A percentile compares a stretch with the other conserved stretches of the same genome.
phyloP scores from a whole-genome alignment of 2,888 invertebrate species.

The Aleiodes leptofemur region DNA sequence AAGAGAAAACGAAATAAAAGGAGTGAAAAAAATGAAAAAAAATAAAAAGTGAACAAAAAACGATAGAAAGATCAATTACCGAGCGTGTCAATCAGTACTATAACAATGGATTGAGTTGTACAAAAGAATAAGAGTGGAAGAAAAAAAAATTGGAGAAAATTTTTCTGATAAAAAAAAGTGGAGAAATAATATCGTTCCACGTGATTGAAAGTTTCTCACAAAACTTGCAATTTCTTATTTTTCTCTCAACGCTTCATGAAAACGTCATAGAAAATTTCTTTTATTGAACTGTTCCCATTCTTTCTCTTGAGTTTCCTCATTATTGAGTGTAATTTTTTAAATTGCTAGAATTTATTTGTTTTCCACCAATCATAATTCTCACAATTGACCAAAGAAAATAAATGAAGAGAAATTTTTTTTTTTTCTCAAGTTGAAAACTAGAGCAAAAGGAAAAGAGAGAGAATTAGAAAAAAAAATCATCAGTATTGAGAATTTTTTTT shows the following conservation, averaged over 20 bases:
- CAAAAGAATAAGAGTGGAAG: neutral
- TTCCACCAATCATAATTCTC: neutral
- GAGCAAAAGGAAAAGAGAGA: neutral
- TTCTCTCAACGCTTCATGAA: conserved; percentile 14
- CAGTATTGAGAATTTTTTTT: conserved; percentile 25
- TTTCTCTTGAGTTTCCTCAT: neutral
- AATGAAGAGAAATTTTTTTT: neutral
- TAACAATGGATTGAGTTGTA: conserved; percentile 19
- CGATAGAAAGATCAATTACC: conserved; percentile 2
- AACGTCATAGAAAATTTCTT: conserved; percentile 2
- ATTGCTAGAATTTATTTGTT: conserved; percentile 12
- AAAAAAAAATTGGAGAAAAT: conserved; percentile 2
- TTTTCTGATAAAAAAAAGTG: conserved; percentile 15
- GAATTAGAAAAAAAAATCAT: neutral
- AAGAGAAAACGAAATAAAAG: neutral
- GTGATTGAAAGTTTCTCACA: conserved; percentile 23
- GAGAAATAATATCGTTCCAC: conserved; percentile 18
- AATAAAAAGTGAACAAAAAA: neutral
- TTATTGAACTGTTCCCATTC: neutral
- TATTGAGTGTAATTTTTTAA: conserved; percentile 18
- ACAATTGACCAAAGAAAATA: neutral
- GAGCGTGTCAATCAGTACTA: conserved; percentile 18
- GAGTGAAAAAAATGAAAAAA: neutral
- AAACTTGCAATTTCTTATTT: conserved; percentile 13
- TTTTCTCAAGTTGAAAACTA: neutral